Conservation (phyloP, 2,797 vertebrate genomes). For the Sciurus carolinensis region DNA sequence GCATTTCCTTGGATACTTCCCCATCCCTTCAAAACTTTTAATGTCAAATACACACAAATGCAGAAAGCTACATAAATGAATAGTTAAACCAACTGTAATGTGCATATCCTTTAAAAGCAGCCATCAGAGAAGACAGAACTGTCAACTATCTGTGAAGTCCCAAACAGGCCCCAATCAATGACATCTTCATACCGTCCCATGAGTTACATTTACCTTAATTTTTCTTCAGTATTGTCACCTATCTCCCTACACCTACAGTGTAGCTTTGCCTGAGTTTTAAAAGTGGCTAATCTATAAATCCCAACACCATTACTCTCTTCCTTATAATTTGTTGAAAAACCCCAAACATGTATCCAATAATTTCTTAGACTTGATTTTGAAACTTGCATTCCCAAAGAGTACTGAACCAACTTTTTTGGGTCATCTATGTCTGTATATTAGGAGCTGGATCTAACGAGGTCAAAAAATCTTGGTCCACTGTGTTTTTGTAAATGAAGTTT, state of each 20-base stretch:
- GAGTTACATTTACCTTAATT: background rate
- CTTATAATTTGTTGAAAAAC: background rate
- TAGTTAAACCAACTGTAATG: constrained; percentile 2
- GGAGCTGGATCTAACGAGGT: background rate
- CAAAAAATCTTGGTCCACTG: background rate
- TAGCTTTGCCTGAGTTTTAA: background rate
- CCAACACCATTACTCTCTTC: background rate
- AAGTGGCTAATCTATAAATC: constrained; percentile 34
- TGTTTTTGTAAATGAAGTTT: constrained; percentile 32
- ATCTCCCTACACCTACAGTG: background rate
- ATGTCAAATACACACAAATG: constrained; percentile 26
- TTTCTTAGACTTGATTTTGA: constrained; percentile 36
- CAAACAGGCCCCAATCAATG: background rate
- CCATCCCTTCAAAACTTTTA: constrained; percentile 40
- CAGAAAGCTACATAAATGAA: background rate
- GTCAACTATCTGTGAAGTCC: background rate
- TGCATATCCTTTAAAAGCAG: background rate
- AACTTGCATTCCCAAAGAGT: background rate
- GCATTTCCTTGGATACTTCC: background rate
- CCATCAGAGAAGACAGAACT: background rate
- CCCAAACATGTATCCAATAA: background rate
- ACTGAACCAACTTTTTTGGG: constrained; percentile 6
- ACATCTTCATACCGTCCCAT: background rate
- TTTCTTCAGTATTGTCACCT: background rate
- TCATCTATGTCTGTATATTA: constrained; percentile 11